These are phyloP conservation scores for Halichondria panicea DNA, from an alignment of 37 sponge, comb jelly and placozoan species.

Conservation along the genomic window DNA sequence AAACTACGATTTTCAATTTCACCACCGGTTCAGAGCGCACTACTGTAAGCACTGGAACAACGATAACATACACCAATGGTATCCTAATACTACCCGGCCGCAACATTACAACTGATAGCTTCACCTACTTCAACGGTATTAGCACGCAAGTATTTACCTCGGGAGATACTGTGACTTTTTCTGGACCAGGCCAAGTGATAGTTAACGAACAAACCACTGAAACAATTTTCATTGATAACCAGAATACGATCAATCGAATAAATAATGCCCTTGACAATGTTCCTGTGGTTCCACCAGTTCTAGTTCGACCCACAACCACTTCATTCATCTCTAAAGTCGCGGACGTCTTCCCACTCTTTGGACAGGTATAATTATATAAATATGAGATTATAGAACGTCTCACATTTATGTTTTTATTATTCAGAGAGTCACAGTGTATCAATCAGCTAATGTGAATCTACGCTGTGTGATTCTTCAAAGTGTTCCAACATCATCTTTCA, in stretches of 20 bases:
- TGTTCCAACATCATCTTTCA: not conserved
- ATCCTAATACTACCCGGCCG: no score
- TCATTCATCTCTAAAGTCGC: no score
- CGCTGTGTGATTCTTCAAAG: not conserved
- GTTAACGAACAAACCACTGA: not conserved
- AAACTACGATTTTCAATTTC: not conserved
- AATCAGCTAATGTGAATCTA: constrained; percentile 19
- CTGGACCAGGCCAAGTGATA: constrained; percentile 11
- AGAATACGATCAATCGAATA: not conserved
- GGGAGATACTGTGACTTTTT: not conserved
- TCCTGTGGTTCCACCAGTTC: no score
- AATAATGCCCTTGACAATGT: no score
- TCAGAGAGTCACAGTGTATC: constrained; percentile 8
- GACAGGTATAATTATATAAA: not conserved
- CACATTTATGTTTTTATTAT: constrained; percentile 9
- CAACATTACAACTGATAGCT: no score
- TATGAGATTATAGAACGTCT: no score
- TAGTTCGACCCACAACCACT: no score
- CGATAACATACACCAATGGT: not conserved
- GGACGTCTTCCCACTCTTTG: not conserved
- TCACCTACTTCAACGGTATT: no score
- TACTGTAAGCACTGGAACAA: not conserved
- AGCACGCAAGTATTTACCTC: not conserved
- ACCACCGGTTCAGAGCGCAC: not conserved
- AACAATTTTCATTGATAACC: not conserved